Evolutionary conservation across 2,113 vertebrate genomes (phyloP).

Genomic region (Nyctereutes procyonoides): DNA sequence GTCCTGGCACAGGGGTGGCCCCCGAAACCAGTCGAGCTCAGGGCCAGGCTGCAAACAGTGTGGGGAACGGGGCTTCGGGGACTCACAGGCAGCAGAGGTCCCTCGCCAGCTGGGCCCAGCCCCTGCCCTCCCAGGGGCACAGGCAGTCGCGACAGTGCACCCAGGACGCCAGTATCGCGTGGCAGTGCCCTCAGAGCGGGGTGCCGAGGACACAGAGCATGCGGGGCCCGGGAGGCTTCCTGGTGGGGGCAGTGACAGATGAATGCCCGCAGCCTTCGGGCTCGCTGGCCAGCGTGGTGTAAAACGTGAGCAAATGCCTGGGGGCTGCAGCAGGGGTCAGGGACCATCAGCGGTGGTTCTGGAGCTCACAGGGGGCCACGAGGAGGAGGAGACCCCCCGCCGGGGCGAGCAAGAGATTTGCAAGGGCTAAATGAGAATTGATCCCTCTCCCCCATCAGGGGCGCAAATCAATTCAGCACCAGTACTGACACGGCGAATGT

Average conservation of each 20-base stretch:
- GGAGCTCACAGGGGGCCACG: rapidly evolving
- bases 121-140: not conserved
- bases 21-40: not conserved
- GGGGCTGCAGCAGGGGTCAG: rapidly evolving
- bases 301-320: rapidly evolving
- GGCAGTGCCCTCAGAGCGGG: rapidly evolving
- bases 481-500: constrained; percentile 9
- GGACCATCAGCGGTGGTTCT: not conserved
- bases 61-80: not conserved
- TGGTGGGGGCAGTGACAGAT: not conserved
- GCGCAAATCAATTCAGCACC: constrained; percentile 60
- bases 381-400: constrained; percentile 41
- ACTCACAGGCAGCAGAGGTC: rapidly evolving
- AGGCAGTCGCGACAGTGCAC: not conserved
- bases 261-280: not conserved
- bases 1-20: not conserved
- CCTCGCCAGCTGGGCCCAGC: rapidly evolving
- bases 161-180: rapidly evolving
- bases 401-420: not conserved
- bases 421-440: constrained; percentile 67
- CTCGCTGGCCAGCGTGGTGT: rapidly evolving
- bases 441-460: constrained; percentile 37
- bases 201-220: not conserved
- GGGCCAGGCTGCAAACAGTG: not conserved
- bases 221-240: not conserved